phyloP scores from a whole-genome alignment of 2,113 vertebrate species.

The Sula dactylatra region DNA sequence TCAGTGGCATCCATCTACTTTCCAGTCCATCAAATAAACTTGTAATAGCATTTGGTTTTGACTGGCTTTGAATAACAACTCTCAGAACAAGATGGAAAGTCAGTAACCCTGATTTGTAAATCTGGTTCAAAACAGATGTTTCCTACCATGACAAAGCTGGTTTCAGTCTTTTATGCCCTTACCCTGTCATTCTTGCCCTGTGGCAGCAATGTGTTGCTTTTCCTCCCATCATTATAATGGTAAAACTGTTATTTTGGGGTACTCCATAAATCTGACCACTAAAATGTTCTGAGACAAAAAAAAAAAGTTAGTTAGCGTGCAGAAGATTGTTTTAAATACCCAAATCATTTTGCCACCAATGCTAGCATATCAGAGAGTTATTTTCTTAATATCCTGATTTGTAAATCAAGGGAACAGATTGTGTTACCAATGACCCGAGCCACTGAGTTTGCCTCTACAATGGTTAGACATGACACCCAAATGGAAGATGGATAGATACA shows the following conservation, averaged over 20 bases:
- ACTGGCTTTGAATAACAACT: constrained; percentile 14
- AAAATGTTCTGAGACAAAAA: not conserved
- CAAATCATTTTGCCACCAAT: not conserved
- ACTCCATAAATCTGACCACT: not conserved
- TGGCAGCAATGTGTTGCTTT: not conserved
- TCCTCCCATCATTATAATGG: not conserved
- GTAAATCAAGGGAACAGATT: not conserved
- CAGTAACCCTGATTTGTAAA: not conserved
- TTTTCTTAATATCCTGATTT: not conserved
- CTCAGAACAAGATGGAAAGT: not conserved
- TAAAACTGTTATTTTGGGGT: not conserved
- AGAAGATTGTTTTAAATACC: not conserved
- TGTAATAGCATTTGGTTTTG: constrained; percentile 31
- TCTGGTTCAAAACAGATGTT: not conserved
- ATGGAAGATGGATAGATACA: not conserved
- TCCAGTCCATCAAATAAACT: constrained; percentile 32
- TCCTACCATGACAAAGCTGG: not conserved
- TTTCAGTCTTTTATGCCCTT: not conserved
- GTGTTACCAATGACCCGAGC: not conserved
- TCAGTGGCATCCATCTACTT: constrained; percentile 23
- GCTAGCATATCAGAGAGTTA: not conserved
- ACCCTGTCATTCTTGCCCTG: not conserved
- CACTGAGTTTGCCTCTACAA: not conserved
- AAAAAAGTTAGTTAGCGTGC: not conserved
- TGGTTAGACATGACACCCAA: not conserved